Conservation (phyloP, 2,113 vertebrate species). For the Machaerirhynchus nigripectus region DNA sequence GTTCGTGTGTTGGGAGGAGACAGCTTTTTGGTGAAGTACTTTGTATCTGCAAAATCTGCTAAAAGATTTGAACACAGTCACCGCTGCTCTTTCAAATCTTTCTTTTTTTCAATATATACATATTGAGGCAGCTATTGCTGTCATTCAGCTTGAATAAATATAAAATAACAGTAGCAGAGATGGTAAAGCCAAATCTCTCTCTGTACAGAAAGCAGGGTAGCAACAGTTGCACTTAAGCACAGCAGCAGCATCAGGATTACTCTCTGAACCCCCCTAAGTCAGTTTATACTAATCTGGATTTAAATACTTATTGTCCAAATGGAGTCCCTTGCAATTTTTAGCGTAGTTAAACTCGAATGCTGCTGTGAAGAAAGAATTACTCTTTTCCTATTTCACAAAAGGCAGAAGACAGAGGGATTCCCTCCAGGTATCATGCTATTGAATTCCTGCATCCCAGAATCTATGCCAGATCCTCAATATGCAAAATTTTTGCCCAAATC, state of each 20-base stretch:
- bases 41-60: neutral
- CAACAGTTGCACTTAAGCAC: neutral
- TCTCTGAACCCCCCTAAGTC: neutral
- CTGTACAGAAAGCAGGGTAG: neutral
- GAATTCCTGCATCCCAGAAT: neutral
- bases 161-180: neutral
- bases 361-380: neutral
- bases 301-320: neutral
- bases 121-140: neutral
- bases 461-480: neutral
- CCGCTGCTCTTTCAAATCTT: neutral
- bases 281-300: neutral
- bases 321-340: neutral
- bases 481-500: neutral
- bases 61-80: neutral
- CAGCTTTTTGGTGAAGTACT: neutral
- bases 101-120: neutral
- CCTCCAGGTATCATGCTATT: fast-evolving
- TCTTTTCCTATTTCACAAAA: neutral
- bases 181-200: neutral
- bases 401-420: neutral
- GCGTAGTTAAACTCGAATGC: neutral
- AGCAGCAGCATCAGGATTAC: neutral
- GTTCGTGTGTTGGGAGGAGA: neutral
- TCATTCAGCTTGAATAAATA: neutral